Conservation (phyloP, 1,140 invertebrate species). For the Polypedilum vanderplanki region DNA sequence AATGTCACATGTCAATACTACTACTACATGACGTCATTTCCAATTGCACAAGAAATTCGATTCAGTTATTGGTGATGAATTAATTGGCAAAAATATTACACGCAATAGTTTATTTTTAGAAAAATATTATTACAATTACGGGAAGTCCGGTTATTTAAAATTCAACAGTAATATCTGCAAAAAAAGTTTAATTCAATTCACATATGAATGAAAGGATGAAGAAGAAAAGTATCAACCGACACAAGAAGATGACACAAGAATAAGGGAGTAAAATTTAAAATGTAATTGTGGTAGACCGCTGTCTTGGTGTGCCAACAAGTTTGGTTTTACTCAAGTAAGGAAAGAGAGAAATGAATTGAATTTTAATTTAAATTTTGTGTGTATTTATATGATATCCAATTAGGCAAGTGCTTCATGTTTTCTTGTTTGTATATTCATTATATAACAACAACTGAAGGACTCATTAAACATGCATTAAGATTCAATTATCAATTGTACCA, state of each 20-base stretch:
- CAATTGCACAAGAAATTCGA: too few species aligned
- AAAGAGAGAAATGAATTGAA: not conserved
- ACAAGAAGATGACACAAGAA: not conserved
- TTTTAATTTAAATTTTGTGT: not conserved
- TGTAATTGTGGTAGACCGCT: not conserved
- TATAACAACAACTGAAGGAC: not conserved
- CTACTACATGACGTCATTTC: too few species aligned
- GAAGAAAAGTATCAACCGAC: not conserved
- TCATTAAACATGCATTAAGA: constrained; percentile 19
- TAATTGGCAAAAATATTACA: not conserved
- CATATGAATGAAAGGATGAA: too few species aligned
- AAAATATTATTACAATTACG: not conserved
- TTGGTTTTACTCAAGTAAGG: not conserved
- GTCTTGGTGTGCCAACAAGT: not conserved
- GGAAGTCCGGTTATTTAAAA: not conserved
- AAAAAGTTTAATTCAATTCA: too few species aligned
- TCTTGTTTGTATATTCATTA: not conserved
- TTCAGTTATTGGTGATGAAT: not conserved
- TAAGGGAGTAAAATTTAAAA: not conserved
- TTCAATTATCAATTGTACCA: constrained; percentile 7
- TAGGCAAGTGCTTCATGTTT: not conserved
- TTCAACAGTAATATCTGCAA: too few species aligned
- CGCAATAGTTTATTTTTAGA: not conserved
- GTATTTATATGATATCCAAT: not conserved
- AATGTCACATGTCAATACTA: too few species aligned